Evolutionary conservation across 2,113 vertebrate genomes (phyloP), one percentile per base, ranked within the genome.

Genomic region (Ancistrus triradiatus): DNA sequence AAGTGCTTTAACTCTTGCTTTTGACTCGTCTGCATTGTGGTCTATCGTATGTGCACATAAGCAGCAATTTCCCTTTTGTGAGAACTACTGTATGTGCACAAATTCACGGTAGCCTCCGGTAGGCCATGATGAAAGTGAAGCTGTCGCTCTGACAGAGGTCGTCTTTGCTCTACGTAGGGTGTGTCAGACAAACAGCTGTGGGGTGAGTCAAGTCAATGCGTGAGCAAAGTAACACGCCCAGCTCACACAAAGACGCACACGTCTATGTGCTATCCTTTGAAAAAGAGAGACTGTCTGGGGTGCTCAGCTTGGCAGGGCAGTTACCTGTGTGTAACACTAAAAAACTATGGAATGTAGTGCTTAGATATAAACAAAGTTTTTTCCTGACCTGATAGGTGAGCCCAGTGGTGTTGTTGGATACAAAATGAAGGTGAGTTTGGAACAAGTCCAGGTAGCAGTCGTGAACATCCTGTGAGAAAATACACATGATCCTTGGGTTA

Each of bases 361-460:
- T 60, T 65, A 24, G 57, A 27, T n/a, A 27, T 55, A 21, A 46
- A 42, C 27, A 37, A 28, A 2, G 24, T 25, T 24, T 31, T 28
- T 58, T 58, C 38, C 70, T 72, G 74, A 97, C 96, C 90, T 97
- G 93, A 75, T 94, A 94, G 14, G 89, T 94, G 73, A 94, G 79
- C 57, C 92, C 91, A 0, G 84, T 87, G 2, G 90, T 82, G 59
- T 89, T 91, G 43, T 84, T 75, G 6, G 95, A 95, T 68, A 97
- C 90, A 77, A 98, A 97, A 81, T 96, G 93, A 59, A 98, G 91
- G 80, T 95, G 85, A 40, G 91, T 91, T 73, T 95, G 90, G 78
- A 97, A 98, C 2, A 98, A 83, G 70, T 97, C 95, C 87, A 98
- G 80, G 75, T 91, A 97, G 77, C 96, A 97, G 68, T 94, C 91